Evolutionary conservation across 2,113 vertebrate species (phyloP).

Genomic region (Cairina moschata): DNA sequence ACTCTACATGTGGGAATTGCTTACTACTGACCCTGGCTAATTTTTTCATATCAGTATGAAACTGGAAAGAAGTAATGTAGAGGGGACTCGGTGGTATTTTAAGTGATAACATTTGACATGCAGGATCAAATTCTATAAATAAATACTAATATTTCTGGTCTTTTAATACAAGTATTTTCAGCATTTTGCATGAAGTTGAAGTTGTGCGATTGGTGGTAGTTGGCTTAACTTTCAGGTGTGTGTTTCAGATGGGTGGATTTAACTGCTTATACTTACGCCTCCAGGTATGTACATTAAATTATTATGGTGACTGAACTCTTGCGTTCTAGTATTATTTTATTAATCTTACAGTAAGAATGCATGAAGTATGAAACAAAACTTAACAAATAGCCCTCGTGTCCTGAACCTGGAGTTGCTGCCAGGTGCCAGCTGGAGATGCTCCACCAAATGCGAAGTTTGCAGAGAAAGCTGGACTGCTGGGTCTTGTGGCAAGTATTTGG

Average conservation of each 20-base stretch:
- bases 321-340: neutral
- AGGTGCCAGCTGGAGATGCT: neutral
- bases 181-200: neutral
- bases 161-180: neutral
- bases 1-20: neutral
- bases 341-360: neutral
- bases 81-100: neutral
- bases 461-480: neutral
- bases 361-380: accelerated
- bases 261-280: neutral
- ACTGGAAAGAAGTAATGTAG: neutral
- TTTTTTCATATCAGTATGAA: neutral
- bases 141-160: neutral
- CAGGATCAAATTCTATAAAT: neutral
- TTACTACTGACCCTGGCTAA: neutral
- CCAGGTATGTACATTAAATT: neutral
- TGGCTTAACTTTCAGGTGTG: neutral
- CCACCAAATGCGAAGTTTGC: neutral
- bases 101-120: neutral
- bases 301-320: accelerated
- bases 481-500: neutral
- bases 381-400: neutral
- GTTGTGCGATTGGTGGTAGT: neutral
- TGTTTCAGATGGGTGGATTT: neutral
- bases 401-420: neutral